Evolutionary conservation across 2,797 vertebrate genomes (phyloP), one percentile per base, ranked within the genome.

Genomic region (Carcharodon carcharias): DNA sequence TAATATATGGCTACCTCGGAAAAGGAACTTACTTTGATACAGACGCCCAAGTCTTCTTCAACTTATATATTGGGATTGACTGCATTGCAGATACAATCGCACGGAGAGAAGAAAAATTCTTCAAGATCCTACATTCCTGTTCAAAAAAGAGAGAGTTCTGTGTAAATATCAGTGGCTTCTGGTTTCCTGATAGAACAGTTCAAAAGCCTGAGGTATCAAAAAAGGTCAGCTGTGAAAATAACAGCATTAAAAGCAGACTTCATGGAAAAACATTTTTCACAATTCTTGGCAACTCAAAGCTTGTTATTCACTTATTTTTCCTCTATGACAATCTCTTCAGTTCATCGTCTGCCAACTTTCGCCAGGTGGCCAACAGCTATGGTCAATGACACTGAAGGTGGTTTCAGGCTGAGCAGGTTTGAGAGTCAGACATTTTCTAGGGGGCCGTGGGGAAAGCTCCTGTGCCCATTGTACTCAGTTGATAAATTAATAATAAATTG

Each of bases 71-170:
- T 95, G 99, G 98, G 97, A 98, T 99, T 97, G 99, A 99, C 98
- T 99, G 99, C 97, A 99, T 97, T 0, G 99, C 99, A 0, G 99
- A 99, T 96, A 99, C 98, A 40, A 99, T 99, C 97, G 99, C 99
- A 97, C 98, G 98, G 97, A 99, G 98, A n/a, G 99, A 99, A 4
- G 99, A 99, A 97, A 99, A 99, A 97, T 99, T 99, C 97, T 99
- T 99, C 96, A 99, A 98, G 96, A 99, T 99, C 96, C 99, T 98
- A 96, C 99, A 99, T 98, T 99, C 99, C 99, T 99, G 97, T 97
- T 97, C 96, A 96, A 96, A 97, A 97, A 97, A 73, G 97, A 97
- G 82, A 96, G 82, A 96, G 96, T 97, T 97, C 98, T 97, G 97
- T 96, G 96, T 97, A 97, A 97, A 97, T 96, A 96, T 77, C 95